Percentiles rank a stretch among this genome's conserved stretches.
Evolutionary conservation across 1,140 invertebrate genomes (phyloP).

Genomic region (Diorhabda elongata): DNA sequence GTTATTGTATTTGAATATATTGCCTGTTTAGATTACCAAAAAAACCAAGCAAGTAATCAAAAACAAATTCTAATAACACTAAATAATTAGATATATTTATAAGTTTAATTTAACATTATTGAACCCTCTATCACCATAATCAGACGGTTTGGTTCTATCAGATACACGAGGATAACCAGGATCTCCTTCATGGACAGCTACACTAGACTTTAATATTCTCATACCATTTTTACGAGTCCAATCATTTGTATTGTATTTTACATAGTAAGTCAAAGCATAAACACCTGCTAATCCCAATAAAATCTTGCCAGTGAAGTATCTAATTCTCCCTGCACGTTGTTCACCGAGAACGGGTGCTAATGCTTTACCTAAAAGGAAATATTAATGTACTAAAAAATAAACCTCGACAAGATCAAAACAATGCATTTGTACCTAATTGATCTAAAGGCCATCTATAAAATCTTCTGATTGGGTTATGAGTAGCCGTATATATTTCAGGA

Average conservation of each 20-base stretch:
- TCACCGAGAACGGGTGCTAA: slow-evolving; percentile 58
- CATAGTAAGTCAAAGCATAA: slow-evolving; percentile 62
- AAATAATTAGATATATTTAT: slow-evolving; percentile 13
- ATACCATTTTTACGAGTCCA: slow-evolving; percentile 70
- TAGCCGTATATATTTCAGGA: slow-evolving; percentile 62
- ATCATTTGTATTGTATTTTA: slow-evolving; percentile 74
- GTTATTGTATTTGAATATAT: no score
- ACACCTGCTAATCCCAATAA: slow-evolving; percentile 49
- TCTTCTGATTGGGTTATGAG: slow-evolving; percentile 73
- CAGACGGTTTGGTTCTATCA: slow-evolving; percentile 52
- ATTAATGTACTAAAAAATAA: no score
- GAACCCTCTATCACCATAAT: slow-evolving; percentile 68
- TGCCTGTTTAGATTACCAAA: no score
- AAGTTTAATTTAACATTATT: slow-evolving; percentile 49
- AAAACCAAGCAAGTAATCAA: background rate
- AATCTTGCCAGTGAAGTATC: slow-evolving; percentile 63
- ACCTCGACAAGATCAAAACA: no score
- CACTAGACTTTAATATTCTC: slow-evolving; percentile 53
- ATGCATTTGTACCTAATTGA: slow-evolving; percentile 42
- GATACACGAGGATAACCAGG: slow-evolving; percentile 58
- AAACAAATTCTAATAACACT: background rate
- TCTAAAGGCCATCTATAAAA: slow-evolving; percentile 70
- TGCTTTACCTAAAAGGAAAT: slow-evolving; percentile 39
- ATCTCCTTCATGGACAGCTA: slow-evolving; percentile 59
- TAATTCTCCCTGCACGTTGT: slow-evolving; percentile 50